Evolutionary conservation across 2,888 invertebrate species (phyloP).

Genomic region (Sicus ferrugineus): DNA sequence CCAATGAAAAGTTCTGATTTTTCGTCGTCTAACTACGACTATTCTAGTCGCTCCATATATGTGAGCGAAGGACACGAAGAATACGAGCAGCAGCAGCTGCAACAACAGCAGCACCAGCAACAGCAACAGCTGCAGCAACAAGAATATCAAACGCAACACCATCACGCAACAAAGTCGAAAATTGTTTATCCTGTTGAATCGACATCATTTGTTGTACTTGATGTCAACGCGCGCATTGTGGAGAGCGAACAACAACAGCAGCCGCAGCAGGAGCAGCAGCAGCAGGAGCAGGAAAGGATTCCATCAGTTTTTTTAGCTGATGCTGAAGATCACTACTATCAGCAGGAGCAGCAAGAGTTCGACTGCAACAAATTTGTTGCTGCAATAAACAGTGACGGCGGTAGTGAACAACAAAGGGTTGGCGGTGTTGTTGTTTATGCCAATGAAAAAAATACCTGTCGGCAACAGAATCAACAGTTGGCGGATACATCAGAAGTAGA

Average conservation of each 20-base stretch:
- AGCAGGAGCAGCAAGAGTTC: constrained; percentile 33
- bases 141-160: constrained; percentile 28
- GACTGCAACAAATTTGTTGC: constrained; percentile 33
- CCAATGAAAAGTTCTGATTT: constrained; percentile 61
- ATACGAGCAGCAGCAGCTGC: constrained; percentile 34
- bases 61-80: constrained; percentile 44
- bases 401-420: constrained; percentile 27
- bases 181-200: constrained; percentile 30
- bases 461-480: constrained; percentile 28
- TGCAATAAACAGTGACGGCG: constrained; percentile 34
- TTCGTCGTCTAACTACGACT: constrained; percentile 60
- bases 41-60: constrained; percentile 53
- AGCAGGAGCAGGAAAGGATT: constrained; percentile 30
- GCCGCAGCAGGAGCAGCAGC: constrained; percentile 30
- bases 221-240: constrained; percentile 18
- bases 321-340: constrained; percentile 30
- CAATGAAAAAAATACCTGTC: constrained; percentile 43
- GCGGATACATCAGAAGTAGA: no score
- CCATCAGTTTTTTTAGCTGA: constrained; percentile 39
- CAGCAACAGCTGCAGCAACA: constrained; percentile 11
- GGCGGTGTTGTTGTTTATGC: constrained; percentile 43
- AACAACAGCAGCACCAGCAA: constrained; percentile 31
- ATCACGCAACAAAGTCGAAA: constrained; percentile 30
- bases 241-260: no score
- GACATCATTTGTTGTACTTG: constrained; percentile 9